phyloP scores from a whole-genome alignment of 2,113 vertebrate species.

The Phodopus roborovskii region DNA sequence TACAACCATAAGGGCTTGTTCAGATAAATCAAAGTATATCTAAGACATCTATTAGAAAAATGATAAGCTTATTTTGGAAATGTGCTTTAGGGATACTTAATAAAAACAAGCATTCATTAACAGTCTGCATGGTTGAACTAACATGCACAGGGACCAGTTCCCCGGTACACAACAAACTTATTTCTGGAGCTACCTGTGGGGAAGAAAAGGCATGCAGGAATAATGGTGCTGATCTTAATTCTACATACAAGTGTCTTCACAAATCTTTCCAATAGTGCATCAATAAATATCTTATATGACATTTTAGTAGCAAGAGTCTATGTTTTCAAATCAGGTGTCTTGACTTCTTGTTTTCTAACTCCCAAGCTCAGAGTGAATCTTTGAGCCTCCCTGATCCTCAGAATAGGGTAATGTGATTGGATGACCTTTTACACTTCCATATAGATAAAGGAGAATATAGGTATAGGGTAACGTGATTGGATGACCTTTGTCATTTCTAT shows the following conservation, averaged over 20 bases:
- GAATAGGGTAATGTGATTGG: neutral
- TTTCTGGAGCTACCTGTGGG: neutral
- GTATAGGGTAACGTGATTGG: neutral
- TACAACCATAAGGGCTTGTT: neutral
- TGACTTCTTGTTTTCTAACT: neutral
- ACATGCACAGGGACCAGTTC: neutral
- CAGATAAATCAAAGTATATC: neutral
- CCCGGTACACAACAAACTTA: neutral
- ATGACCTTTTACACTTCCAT: neutral
- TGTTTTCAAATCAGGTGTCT: neutral
- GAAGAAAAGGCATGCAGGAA: neutral
- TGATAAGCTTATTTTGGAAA: neutral
- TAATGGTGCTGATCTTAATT: neutral
- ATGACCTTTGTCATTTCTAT: neutral
- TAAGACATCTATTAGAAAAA: slow-evolving; percentile 7
- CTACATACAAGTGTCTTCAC: neutral
- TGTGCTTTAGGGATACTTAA: neutral
- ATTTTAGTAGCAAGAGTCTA: neutral
- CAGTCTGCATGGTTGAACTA: neutral
- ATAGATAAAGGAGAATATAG: neutral
- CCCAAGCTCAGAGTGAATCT: neutral
- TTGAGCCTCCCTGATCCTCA: neutral
- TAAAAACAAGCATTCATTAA: neutral
- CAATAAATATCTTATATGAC: neutral
- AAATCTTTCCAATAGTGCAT: neutral